phyloP scores from a whole-genome alignment of 1,140 invertebrate genomes.

The Vollenhovia emeryi region DNA sequence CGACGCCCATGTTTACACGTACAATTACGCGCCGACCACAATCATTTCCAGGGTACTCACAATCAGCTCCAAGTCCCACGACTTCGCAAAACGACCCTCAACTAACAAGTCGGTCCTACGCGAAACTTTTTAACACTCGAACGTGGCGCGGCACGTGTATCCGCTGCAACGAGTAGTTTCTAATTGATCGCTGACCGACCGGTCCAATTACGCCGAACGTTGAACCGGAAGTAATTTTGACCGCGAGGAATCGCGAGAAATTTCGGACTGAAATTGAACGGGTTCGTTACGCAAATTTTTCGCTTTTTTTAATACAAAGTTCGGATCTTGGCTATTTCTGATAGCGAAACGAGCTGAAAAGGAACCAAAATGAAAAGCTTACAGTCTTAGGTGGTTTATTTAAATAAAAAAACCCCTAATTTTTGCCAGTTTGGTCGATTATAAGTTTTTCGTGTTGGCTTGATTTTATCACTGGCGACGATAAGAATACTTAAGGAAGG shows the following conservation, averaged over 20 bases:
- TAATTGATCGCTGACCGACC: conserved; percentile 38
- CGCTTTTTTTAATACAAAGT: not conserved
- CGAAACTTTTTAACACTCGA: conserved; percentile 9
- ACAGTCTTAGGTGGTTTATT: too few species aligned
- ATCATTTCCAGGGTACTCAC: conserved; percentile 13
- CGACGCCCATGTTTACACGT: conserved; percentile 24
- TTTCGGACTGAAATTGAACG: not conserved
- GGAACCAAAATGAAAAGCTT: too few species aligned
- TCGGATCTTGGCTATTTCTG: not conserved
- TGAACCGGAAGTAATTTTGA: conserved; percentile 21
- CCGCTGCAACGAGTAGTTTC: conserved; percentile 16
- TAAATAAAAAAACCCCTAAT: too few species aligned
- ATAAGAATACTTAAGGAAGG: too few species aligned
- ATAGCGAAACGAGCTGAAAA: not conserved
- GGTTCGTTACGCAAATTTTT: not conserved
- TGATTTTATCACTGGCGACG: too few species aligned
- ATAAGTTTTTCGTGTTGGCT: too few species aligned
- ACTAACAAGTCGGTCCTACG: not conserved
- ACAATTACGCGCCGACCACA: not conserved
- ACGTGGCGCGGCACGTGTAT: conserved; percentile 35
- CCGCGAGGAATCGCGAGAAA: not conserved
- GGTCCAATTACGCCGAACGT: conserved; percentile 22
- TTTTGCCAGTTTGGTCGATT: too few species aligned
- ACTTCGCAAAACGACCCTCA: conserved; percentile 15
- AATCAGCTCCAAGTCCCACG: not conserved